Percentiles rank a stretch among this genome's conserved stretches.
Evolutionary conservation across 2,113 vertebrate genomes (phyloP).

Genomic region (Macaca mulatta): DNA sequence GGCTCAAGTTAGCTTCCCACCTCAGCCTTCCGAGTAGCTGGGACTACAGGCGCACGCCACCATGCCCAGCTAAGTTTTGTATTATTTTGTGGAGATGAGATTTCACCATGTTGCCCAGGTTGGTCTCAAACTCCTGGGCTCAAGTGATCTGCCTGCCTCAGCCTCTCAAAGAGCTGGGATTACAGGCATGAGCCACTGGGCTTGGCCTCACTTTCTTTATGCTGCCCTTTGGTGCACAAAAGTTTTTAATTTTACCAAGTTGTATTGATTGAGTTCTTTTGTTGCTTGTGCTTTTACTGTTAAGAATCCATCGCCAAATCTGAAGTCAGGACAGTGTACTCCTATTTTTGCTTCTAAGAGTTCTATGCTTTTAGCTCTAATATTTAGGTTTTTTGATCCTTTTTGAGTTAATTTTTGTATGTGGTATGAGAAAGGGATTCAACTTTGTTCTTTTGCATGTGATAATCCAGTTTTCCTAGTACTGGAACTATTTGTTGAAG

Average conservation of each 20-base stretch:
- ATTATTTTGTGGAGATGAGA: too few species aligned
- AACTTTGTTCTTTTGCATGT: conserved; percentile 13
- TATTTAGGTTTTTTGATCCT: background rate
- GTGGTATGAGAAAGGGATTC: background rate
- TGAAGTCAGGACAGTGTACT: background rate
- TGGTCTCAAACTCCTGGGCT: too few species aligned
- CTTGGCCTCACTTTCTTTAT: background rate
- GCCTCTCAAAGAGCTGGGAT: too few species aligned
- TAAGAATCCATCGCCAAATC: conserved; percentile 1
- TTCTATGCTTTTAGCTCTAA: background rate
- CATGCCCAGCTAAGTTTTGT: too few species aligned
- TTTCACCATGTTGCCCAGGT: too few species aligned
- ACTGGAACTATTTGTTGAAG: background rate
- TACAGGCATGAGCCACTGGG: too few species aligned
- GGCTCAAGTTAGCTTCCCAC: too few species aligned
- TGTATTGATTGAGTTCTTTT: background rate
- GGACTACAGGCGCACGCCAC: too few species aligned
- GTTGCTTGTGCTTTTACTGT: background rate
- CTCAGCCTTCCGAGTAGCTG: too few species aligned
- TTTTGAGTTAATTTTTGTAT: conserved; percentile 31
- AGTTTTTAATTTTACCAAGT: conserved; percentile 13
- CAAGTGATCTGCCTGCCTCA: too few species aligned
- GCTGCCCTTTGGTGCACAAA: background rate
- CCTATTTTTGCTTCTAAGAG: background rate
- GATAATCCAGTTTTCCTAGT: background rate